Percentiles rank a stretch among this genome's conserved stretches.
phyloP scores from a whole-genome alignment of 2,113 vertebrate genomes.

The Rallus limicola region DNA sequence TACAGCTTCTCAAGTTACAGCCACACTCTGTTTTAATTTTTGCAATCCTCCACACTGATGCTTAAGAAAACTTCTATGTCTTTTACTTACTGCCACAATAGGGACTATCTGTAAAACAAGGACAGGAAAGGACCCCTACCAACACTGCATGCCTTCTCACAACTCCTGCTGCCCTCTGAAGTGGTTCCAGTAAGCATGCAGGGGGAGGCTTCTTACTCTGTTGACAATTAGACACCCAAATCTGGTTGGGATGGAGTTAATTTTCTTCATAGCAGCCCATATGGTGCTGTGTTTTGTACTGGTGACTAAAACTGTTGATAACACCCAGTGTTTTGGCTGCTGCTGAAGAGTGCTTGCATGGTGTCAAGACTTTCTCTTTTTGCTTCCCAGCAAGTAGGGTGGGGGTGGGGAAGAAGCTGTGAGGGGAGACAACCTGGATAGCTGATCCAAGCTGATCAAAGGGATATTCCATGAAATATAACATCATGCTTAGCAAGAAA shows the following conservation, averaged over 20 bases:
- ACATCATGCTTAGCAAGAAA: background rate
- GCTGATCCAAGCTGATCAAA: background rate
- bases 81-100: background rate
- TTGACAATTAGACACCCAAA: background rate
- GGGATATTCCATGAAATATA: background rate
- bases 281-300: background rate
- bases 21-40: background rate
- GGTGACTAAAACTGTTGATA: background rate
- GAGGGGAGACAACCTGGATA: background rate
- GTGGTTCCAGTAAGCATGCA: background rate
- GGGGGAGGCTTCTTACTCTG: background rate
- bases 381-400: background rate
- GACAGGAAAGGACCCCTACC: background rate
- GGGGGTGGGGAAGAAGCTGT: background rate
- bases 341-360: background rate
- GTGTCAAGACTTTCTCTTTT: background rate
- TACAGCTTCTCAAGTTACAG: background rate
- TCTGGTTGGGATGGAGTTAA: background rate
- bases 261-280: background rate
- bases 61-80: background rate
- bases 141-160: too few species aligned
- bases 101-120: too few species aligned
- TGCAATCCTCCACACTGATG: background rate
- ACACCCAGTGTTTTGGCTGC: background rate
- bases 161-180: background rate